phyloP scores from a whole-genome alignment of 2,888 invertebrate species.

The Schrankia costaestrigalis region DNA sequence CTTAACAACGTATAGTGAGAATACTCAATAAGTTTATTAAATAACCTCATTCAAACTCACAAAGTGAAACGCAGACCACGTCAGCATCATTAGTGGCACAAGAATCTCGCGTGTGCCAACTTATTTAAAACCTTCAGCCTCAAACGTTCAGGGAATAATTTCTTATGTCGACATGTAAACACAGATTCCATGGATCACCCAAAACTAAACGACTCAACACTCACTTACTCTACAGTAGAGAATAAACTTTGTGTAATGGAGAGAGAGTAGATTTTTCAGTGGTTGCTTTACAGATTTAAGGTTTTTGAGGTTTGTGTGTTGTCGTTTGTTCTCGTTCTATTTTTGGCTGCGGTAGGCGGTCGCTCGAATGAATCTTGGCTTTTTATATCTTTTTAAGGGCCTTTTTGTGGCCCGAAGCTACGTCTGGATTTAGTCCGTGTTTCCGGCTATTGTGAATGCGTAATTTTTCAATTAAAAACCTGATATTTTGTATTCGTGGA shows the following conservation, averaged over 20 bases:
- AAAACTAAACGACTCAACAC: constrained; percentile 17
- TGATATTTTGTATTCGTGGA: constrained; percentile 14
- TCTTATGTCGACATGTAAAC: constrained; percentile 67
- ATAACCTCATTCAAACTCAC: constrained; percentile 9
- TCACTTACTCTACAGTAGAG: constrained; percentile 1
- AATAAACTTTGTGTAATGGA: not conserved
- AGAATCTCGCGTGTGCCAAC: constrained; percentile 35
- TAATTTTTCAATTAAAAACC: constrained; percentile 54
- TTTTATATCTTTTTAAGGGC: constrained; percentile 60
- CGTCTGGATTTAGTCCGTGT: constrained; percentile 65
- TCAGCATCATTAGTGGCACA: constrained; percentile 29
- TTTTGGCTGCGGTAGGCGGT: constrained; percentile 80
- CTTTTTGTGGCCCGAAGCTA: constrained; percentile 63
- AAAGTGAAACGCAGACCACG: constrained; percentile 18
- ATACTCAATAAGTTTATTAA: constrained; percentile 7
- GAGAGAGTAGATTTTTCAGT: constrained; percentile 14
- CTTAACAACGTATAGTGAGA: no score
- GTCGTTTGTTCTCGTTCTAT: constrained; percentile 57
- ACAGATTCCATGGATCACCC: constrained; percentile 36
- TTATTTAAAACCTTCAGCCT: constrained; percentile 55
- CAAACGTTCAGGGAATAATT: constrained; percentile 61
- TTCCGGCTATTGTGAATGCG: constrained; percentile 72
- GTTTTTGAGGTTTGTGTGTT: constrained; percentile 9
- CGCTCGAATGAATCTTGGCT: constrained; percentile 64
- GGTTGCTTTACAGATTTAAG: constrained; percentile 2